Percentiles rank a stretch among this genome's conserved stretches.
Evolutionary conservation across 2,113 vertebrate genomes (phyloP).

Genomic region (Nansenia antarctica): DNA sequence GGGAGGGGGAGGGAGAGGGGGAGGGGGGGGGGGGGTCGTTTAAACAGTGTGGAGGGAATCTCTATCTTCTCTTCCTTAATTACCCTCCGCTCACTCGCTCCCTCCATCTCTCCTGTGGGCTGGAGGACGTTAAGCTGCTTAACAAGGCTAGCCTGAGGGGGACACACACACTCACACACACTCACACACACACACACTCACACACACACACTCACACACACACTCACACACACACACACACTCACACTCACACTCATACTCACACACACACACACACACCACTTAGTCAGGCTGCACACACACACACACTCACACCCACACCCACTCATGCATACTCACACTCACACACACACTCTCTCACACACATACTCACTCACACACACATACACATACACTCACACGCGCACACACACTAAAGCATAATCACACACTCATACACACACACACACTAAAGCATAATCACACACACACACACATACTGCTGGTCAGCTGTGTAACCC

Average conservation of each 20-base stretch:
- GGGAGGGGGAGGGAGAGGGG: conserved; percentile 15
- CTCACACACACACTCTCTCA: too few species aligned
- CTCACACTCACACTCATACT: too few species aligned
- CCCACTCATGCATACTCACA: too few species aligned
- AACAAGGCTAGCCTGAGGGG: conserved; percentile 68
- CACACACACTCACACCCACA: too few species aligned
- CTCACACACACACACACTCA: conserved; percentile 19
- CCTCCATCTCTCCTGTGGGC: conserved; percentile 26
- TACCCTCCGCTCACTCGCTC: conserved; percentile 68
- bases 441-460: too few species aligned
- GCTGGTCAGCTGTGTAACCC: too few species aligned
- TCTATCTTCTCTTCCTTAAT: conserved; percentile 71
- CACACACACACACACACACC: too few species aligned
- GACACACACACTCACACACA: conserved; percentile 57
- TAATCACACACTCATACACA: too few species aligned
- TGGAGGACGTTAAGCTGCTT: conserved; percentile 51
- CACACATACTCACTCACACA: too few species aligned
- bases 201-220: conserved; percentile 16
- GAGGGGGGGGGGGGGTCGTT: conserved; percentile 41
- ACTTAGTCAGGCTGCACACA: too few species aligned
- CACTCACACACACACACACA: conserved; percentile 13
- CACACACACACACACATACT: conserved; percentile 17
- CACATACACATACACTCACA: too few species aligned
- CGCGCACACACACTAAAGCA: too few species aligned
- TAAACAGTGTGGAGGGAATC: conserved; percentile 71